These are phyloP conservation scores for Manis crassicaudata DNA, from an alignment of 2,797 vertebrate genomes.

Conservation along the genomic window DNA sequence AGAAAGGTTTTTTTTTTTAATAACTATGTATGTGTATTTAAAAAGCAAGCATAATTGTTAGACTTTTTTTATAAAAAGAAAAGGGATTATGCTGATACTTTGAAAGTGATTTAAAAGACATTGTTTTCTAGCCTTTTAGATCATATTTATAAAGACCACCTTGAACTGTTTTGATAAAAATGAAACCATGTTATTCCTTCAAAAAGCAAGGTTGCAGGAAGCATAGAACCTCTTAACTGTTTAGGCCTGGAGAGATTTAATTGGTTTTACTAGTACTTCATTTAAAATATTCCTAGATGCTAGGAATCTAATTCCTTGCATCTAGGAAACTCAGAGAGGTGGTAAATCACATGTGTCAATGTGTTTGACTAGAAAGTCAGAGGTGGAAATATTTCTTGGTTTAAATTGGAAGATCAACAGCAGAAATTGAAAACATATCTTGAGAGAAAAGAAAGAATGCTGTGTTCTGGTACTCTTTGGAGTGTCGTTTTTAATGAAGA, in stretches of 20 bases:
- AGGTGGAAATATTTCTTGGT: constrained; percentile 25
- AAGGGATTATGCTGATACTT: background rate
- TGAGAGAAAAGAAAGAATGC: background rate
- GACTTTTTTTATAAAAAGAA: background rate
- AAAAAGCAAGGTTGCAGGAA: background rate
- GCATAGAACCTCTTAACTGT: background rate
- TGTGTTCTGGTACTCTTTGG: background rate
- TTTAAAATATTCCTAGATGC: constrained; percentile 46
- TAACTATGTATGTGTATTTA: background rate
- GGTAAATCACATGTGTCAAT: constrained; percentile 25
- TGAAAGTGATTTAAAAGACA: constrained; percentile 6
- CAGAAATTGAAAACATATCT: constrained; percentile 33
- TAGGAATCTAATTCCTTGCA: background rate
- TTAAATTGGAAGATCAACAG: constrained; percentile 42
- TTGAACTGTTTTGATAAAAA: constrained; percentile 29
- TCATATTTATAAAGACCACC: background rate
- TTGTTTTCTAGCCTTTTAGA: constrained; percentile 13
- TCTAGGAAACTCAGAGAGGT: background rate
- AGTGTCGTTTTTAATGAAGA: background rate
- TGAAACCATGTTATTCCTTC: background rate
- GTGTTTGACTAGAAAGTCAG: constrained; percentile 18
- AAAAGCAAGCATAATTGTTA: background rate
- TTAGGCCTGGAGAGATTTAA: background rate
- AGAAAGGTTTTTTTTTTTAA: constrained; percentile 38
- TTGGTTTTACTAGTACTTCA: constrained; percentile 38